Percentiles rank a stretch among this genome's conserved stretches.
Conservation (phyloP, 2,888 invertebrate genomes). For the Ptilodon capucinus region DNA sequence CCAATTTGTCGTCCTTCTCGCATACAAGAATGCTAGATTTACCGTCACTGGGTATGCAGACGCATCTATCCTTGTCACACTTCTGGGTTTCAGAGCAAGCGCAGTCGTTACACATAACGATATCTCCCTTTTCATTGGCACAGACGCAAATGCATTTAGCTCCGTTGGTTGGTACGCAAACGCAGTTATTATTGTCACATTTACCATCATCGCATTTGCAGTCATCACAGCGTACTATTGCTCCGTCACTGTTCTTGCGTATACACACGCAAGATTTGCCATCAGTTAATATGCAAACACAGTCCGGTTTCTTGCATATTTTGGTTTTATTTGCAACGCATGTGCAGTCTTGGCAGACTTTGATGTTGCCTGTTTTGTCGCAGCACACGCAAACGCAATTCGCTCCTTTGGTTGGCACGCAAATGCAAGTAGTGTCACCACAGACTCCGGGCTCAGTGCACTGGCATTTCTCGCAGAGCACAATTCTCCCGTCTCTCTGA, state of each 20-base stretch:
- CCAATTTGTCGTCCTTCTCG: constrained; percentile 4
- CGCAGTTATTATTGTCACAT: constrained; percentile 21
- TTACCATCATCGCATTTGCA: constrained; percentile 23
- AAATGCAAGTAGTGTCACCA: constrained; percentile 12
- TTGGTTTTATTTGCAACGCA: constrained; percentile 10
- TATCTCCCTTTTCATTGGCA: constrained; percentile 20
- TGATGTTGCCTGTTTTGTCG: constrained; percentile 27
- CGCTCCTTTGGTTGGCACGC: constrained; percentile 18
- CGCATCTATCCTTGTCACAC: constrained; percentile 32
- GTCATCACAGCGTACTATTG: constrained; percentile 26
- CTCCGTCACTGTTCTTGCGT: constrained; percentile 19
- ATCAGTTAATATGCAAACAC: constrained; percentile 22
- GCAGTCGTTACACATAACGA: constrained; percentile 35
- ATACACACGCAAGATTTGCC: constrained; percentile 27
- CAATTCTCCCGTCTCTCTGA: constrained; percentile 27
- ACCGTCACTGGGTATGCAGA: constrained; percentile 37
- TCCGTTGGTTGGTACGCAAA: constrained; percentile 28
- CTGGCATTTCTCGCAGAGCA: constrained; percentile 11
- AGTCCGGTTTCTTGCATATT: constrained; percentile 13
- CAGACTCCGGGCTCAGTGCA: constrained; percentile 20
- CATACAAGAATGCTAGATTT: constrained; percentile 20
- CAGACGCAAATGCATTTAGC: constrained; percentile 34
- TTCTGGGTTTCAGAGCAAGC: constrained; percentile 3
- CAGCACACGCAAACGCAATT: constrained; percentile 26
- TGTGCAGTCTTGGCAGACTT: constrained; percentile 16